Percentiles rank a stretch among this genome's conserved stretches.
phyloP scores from a whole-genome alignment of 2,888 invertebrate species.

The Ischnus inquisitorius region DNA sequence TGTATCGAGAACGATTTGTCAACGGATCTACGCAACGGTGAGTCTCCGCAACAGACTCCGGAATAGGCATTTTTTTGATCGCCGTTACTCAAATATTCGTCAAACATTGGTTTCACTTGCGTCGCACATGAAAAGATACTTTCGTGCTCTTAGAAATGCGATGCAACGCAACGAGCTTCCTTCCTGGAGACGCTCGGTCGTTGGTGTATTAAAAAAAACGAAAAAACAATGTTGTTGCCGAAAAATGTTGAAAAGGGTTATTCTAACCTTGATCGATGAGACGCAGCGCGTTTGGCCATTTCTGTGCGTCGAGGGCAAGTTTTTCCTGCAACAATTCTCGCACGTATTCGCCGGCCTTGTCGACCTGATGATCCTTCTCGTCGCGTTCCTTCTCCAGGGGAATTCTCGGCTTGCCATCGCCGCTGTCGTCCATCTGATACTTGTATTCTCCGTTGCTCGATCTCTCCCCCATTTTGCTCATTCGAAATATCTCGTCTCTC shows the following conservation, averaged over 20 bases:
- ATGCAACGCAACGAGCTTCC: background rate
- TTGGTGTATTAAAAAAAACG: background rate
- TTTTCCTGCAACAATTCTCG: slow-evolving; percentile 91
- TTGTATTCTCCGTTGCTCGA: slow-evolving; percentile 82
- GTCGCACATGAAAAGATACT: too few relatives aligned
- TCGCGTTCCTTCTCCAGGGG: slow-evolving; percentile 86
- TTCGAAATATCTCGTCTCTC: slow-evolving; percentile 33
- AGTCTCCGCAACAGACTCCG: too few relatives aligned
- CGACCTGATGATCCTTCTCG: slow-evolving; percentile 87
- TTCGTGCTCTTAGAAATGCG: too few relatives aligned
- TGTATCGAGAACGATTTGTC: too few relatives aligned
- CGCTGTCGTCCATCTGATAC: slow-evolving; percentile 78
- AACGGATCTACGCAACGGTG: too few relatives aligned
- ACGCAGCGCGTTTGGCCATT: slow-evolving; percentile 90
- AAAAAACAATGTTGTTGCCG: background rate
- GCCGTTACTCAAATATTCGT: too few relatives aligned
- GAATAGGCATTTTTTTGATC: too few relatives aligned
- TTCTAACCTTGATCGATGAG: slow-evolving; percentile 91
- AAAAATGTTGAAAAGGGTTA: slow-evolving; percentile 16
- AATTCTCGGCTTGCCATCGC: slow-evolving; percentile 75
- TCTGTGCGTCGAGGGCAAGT: slow-evolving; percentile 87
- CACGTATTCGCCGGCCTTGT: slow-evolving; percentile 93
- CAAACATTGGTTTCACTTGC: too few relatives aligned
- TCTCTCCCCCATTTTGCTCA: slow-evolving; percentile 78
- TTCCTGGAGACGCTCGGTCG: background rate